A percentile compares a stretch with the other conserved stretches of the same genome.
Evolutionary conservation across 2,797 vertebrate species (phyloP).

Genomic region (Todus mexicanus): DNA sequence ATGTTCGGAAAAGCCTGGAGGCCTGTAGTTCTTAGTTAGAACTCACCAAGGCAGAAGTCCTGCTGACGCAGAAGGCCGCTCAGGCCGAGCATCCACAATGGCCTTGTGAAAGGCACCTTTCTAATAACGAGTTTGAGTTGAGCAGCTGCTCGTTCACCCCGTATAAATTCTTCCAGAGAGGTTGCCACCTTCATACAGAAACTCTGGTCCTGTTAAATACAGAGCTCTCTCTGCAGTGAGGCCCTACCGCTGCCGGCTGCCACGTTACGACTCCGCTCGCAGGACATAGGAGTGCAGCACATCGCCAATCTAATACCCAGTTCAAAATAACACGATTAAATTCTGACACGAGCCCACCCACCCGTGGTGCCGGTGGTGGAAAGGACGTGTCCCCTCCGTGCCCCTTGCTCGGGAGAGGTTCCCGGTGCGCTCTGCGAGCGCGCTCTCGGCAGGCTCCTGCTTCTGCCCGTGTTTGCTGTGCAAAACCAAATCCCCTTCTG

Average conservation of each 20-base stretch:
- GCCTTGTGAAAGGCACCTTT: neutral
- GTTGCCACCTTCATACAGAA: neutral
- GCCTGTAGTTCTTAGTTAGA: neutral
- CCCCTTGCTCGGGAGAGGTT: neutral
- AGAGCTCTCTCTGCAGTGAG: neutral
- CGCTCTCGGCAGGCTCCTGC: neutral
- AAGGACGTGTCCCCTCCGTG: neutral
- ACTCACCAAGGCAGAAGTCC: neutral
- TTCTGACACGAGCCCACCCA: neutral
- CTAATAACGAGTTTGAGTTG: neutral
- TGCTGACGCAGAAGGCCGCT: neutral
- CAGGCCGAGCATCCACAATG: neutral
- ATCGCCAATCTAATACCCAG: rapidly evolving
- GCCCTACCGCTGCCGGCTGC: neutral
- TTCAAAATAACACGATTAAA: rapidly evolving
- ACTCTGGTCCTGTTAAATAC: neutral
- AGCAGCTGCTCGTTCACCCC: neutral
- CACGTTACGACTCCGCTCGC: rapidly evolving
- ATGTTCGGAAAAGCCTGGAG: neutral
- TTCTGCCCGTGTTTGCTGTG: neutral
- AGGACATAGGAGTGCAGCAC: rapidly evolving
- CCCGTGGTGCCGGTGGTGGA: neutral
- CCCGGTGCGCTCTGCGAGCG: neutral
- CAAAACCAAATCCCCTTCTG: conserved; percentile 30
- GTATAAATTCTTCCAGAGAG: neutral